Evolutionary conservation across 2,888 invertebrate genomes (phyloP), one percentile per base, ranked within the genome.

Genomic region (Diaprepes abbreviatus): DNA sequence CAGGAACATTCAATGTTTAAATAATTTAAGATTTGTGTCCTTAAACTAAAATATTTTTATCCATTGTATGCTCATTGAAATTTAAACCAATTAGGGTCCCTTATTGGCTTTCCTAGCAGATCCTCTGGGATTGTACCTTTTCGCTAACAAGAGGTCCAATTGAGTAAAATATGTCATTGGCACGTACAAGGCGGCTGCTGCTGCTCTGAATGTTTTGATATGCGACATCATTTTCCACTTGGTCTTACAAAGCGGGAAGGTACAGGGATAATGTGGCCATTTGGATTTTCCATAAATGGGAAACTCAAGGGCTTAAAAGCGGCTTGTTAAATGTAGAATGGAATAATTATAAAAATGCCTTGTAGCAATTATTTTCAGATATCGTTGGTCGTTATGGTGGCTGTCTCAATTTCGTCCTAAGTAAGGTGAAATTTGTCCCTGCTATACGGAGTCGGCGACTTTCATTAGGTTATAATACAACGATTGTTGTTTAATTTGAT

Each of bases 81-180:
- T 48, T 48, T 48, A 48, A 48, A 48, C 48, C 33, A 57, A 65
- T 57, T 65, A 57, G 16, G 55, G 57, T 48, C 50, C 45, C 58
- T 65, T 58, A 58, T 65, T 65, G 57, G 48, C 28, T 45, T 48
- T 36, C 36, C 60, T 35, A 52, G 24, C 35, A 17, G 19, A 66
- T 58, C 57, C 54, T 57, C 24, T 14, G 48, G 66, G 66, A 35
- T 50, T 35, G 31, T 33, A 57, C 57, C 57, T 57, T 57, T 57
- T 28, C 57, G 36, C 57, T 57, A 60, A 60, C 59, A 52, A 66
- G 59, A 65, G 66, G 66, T 58, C 58, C 28, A 28, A 48, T 48
- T 48, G 48, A 35, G 43, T 64, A 55, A 55, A 31, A 52, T 33
- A 54, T 43, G 54, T 33, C 65, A 48, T 57, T 58, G 48, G 48